phyloP scores from a whole-genome alignment of 1,140 invertebrate genomes.

The Xylocopa sonorina region DNA sequence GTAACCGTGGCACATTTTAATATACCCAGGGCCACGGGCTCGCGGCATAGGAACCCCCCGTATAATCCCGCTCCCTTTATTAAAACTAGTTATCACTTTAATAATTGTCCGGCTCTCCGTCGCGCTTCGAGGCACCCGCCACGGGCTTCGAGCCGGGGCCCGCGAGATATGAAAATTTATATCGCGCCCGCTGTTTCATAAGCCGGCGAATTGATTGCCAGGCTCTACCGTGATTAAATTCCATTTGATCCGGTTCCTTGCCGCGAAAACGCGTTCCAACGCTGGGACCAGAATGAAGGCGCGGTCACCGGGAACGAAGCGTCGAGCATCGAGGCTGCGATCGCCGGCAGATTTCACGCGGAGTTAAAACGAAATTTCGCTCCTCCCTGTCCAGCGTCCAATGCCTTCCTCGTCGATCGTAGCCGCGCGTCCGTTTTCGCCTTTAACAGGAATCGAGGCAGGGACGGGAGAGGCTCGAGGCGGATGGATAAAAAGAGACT shows the following conservation, averaged over 20 bases:
- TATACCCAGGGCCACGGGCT: background rate
- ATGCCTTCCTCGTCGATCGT: too few species aligned
- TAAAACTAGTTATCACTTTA: conserved; percentile 51
- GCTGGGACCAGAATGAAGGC: too few species aligned
- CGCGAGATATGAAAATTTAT: conserved; percentile 24
- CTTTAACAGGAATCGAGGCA: conserved; percentile 19
- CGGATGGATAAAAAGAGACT: conserved; percentile 55
- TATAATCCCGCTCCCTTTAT: conserved; percentile 31
- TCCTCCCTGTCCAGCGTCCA: too few species aligned
- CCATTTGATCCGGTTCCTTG: conserved; percentile 23
- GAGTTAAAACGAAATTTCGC: too few species aligned
- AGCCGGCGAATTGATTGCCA: conserved; percentile 21
- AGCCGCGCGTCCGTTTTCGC: conserved; percentile 18
- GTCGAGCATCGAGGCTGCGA: too few species aligned
- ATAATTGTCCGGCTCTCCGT: conserved; percentile 32
- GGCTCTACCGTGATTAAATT: conserved; percentile 34
- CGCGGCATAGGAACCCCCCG: background rate
- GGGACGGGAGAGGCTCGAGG: background rate
- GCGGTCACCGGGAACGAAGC: too few species aligned
- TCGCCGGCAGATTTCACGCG: too few species aligned
- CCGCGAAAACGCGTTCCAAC: too few species aligned
- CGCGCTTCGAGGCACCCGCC: background rate
- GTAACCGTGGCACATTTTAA: conserved; percentile 18
- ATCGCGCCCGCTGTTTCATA: background rate
- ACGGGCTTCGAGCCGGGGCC: background rate